Evolutionary conservation across 2,113 vertebrate species (phyloP).

Genomic region (Charina bottae): DNA sequence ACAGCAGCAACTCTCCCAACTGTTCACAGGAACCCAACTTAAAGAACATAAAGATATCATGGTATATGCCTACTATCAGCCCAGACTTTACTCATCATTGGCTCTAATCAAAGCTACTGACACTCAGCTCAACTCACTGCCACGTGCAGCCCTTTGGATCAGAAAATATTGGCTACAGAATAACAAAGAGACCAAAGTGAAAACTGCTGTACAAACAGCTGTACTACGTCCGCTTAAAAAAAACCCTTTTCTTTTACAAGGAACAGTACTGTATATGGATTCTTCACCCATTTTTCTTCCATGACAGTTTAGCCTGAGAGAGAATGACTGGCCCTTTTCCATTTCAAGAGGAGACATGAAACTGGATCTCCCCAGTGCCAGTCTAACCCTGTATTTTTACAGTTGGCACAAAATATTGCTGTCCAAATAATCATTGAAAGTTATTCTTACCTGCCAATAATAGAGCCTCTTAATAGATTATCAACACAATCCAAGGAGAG

Average conservation of each 20-base stretch:
- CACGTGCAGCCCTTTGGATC: neutral
- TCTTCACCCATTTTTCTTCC: no score
- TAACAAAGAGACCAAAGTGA: neutral
- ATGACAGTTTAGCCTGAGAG: no score
- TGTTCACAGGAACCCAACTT: no score
- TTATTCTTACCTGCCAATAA: constrained; percentile 39
- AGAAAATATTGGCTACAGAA: neutral
- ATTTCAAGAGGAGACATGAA: neutral
- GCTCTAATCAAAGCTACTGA: neutral
- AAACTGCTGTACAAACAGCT: no score
- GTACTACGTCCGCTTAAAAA: no score
- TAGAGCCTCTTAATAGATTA: constrained; percentile 10
- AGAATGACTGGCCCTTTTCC: no score
- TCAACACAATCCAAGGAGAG: constrained; percentile 43
- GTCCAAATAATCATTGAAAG: neutral
- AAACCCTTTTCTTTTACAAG: no score
- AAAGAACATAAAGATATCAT: no score
- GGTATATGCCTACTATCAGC: no score
- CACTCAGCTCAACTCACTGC: neutral
- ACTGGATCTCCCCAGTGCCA: neutral
- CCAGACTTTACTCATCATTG: no score
- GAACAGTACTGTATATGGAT: no score
- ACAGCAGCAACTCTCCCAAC: no score
- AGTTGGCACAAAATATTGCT: neutral
- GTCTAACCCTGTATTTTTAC: neutral